Evolutionary conservation across 2,888 invertebrate genomes (phyloP).

Genomic region (Napeogenes inachia): DNA sequence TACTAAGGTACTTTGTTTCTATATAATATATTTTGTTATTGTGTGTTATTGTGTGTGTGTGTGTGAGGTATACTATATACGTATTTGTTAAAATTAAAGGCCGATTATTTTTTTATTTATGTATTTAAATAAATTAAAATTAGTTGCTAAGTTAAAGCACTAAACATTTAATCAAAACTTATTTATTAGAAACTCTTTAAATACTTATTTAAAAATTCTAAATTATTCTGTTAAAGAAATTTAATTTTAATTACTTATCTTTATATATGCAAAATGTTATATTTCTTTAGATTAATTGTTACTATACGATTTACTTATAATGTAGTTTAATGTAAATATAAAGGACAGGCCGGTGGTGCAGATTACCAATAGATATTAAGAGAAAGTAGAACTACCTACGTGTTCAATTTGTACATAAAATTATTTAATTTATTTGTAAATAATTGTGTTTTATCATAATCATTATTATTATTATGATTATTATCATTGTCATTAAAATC

Average conservation of each 20-base stretch:
- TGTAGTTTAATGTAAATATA: constrained; percentile 33
- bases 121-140: constrained; percentile 13
- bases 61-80: no score
- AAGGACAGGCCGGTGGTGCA: constrained; percentile 74
- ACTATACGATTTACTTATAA: constrained; percentile 10
- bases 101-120: no score
- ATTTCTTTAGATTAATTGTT: constrained; percentile 7
- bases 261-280: not conserved
- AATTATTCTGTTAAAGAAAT: no score
- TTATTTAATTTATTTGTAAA: constrained; percentile 25
- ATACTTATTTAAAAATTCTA: no score
- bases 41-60: no score
- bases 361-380: constrained; percentile 72
- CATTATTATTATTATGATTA: constrained; percentile 13
- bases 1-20: no score
- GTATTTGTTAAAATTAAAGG: no score
- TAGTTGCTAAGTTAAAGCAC: not conserved
- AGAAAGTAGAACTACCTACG: constrained; percentile 56
- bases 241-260: no score
- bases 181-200: no score
- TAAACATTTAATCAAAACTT: no score
- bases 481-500: not conserved
- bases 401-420: constrained; percentile 58
- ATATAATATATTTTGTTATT: no score
- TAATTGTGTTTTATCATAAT: constrained; percentile 21